Percentiles rank a stretch among this genome's conserved stretches.
Evolutionary conservation across 2,113 vertebrate species (phyloP).

Genomic region (Erinaceus europaeus): DNA sequence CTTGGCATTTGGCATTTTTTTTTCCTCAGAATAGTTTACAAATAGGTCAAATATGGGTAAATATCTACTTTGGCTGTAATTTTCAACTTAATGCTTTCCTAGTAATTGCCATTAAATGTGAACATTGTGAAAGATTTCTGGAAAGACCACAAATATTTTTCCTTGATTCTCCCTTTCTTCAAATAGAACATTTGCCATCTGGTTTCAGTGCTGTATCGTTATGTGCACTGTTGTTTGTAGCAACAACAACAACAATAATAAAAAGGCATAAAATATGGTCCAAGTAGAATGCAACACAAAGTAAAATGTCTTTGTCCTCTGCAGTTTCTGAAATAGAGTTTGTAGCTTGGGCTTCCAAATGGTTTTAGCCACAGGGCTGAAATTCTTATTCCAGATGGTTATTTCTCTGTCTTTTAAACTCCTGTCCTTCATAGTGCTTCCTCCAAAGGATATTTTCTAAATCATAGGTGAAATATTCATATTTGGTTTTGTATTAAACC

Average conservation of each 20-base stretch:
- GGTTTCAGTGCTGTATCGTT: constrained; percentile 50
- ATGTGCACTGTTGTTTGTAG: not conserved
- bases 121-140: constrained; percentile 65
- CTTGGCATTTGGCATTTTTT: not conserved
- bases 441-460: not conserved
- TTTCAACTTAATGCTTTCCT: constrained; percentile 38
- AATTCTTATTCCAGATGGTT: not conserved
- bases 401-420: not conserved
- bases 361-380: not conserved
- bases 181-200: constrained; percentile 57
- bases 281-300: not conserved
- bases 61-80: constrained; percentile 18
- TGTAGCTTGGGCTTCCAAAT: not conserved
- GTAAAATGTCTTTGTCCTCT: not conserved
- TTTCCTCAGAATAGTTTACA: constrained; percentile 24
- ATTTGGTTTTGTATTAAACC: not conserved
- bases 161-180: constrained; percentile 42
- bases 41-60: constrained; percentile 47
- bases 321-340: not conserved
- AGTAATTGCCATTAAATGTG: constrained; percentile 43
- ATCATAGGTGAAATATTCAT: not conserved
- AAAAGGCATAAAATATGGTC: not conserved
- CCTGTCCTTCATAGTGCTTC: not conserved
- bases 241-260: not conserved
- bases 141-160: constrained; percentile 60